phyloP scores from a whole-genome alignment of 1,140 invertebrate species.

The Bombus superbus region DNA sequence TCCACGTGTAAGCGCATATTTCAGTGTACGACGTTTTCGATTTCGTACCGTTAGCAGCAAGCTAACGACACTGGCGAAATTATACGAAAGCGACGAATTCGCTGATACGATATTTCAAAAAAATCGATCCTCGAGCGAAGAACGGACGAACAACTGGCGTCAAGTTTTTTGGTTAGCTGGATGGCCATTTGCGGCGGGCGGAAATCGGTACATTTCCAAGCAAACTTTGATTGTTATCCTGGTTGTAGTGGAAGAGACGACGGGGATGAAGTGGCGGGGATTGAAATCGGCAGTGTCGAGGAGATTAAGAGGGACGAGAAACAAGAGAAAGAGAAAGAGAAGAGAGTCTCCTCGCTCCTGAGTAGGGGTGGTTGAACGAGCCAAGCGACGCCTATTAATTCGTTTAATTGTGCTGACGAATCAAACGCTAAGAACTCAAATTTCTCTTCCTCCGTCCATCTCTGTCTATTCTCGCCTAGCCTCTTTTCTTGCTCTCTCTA shows the following conservation, averaged over 20 bases:
- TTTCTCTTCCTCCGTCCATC: constrained; percentile 31
- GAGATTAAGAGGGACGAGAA: constrained; percentile 45
- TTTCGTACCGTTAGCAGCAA: no score
- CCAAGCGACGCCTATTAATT: constrained; percentile 76
- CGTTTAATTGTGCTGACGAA: constrained; percentile 80
- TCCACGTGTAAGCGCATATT: no score
- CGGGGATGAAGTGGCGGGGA: neutral
- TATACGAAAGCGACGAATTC: neutral
- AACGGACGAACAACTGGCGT: neutral
- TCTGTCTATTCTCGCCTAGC: constrained; percentile 7
- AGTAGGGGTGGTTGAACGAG: constrained; percentile 51
- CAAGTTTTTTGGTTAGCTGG: constrained; percentile 23
- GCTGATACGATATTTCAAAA: no score
- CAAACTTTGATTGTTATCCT: constrained; percentile 63
- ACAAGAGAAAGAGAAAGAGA: neutral
- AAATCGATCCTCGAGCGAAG: neutral
- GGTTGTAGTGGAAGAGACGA: constrained; percentile 24
- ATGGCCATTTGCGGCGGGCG: constrained; percentile 16
- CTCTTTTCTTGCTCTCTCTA: constrained; percentile 14
- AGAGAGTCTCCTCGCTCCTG: neutral
- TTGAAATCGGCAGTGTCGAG: constrained; percentile 36
- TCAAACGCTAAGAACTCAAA: constrained; percentile 73
- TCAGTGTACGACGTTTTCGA: neutral
- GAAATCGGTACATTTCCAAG: constrained; percentile 42
- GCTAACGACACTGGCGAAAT: neutral